Evolutionary conservation across 1,140 invertebrate genomes (phyloP).

Genomic region (Cotesia glomerata): DNA sequence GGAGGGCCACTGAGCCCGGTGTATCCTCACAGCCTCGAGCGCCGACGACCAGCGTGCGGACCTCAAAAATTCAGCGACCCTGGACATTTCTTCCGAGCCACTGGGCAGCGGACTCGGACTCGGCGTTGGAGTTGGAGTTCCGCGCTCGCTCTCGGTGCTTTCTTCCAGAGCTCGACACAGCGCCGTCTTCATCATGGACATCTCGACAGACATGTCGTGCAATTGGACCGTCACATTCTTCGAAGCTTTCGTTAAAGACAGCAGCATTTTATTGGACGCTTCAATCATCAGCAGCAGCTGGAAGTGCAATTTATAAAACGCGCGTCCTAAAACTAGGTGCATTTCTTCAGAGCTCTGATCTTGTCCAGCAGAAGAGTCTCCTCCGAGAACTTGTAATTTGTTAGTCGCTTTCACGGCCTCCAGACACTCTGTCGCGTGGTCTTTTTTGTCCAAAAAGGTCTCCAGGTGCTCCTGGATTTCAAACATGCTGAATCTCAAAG

Average conservation of each 20-base stretch:
- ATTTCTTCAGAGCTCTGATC: conserved; percentile 66
- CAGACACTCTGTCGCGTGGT: conserved; percentile 85
- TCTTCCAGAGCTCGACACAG: conserved; percentile 65
- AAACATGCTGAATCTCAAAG: conserved; percentile 86
- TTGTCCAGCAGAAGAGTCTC: conserved; percentile 67
- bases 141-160: conserved; percentile 66
- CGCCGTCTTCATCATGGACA: conserved; percentile 63
- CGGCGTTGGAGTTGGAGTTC: conserved; percentile 65
- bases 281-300: conserved; percentile 90
- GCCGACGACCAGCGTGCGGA: conserved; percentile 71
- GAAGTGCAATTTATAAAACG: conserved; percentile 92
- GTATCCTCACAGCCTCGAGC: conserved; percentile 69
- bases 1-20: conserved; percentile 68
- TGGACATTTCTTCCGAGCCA: conserved; percentile 64
- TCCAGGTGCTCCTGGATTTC: conserved; percentile 95
- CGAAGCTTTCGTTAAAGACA: conserved; percentile 66
- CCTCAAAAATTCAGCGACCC: conserved; percentile 69
- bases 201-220: conserved; percentile 67
- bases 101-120: conserved; percentile 58
- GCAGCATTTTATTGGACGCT: conserved; percentile 88
- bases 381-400: conserved; percentile 76
- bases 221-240: conserved; percentile 63
- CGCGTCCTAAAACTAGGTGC: conserved; percentile 77
- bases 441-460: conserved; percentile 90
- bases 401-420: conserved; percentile 76